Evolutionary conservation across 2,888 invertebrate genomes (phyloP), one percentile per base, ranked within the genome.

Genomic region (Elegia similella): DNA sequence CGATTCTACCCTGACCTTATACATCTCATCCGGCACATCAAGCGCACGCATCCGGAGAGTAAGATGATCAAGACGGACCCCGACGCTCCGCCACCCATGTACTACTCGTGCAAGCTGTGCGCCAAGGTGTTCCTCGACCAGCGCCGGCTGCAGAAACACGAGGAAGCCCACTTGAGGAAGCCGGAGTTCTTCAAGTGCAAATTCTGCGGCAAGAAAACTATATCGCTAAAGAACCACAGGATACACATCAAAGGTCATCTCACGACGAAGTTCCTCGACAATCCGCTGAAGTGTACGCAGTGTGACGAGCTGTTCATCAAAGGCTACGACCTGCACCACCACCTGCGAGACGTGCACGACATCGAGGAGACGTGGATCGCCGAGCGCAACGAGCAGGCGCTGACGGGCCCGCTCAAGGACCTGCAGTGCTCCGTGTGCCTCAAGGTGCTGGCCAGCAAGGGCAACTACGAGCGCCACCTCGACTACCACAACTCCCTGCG

Each of bases 61-160:
- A 92, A 91, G 67, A 92, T 92, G 92, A 85, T 92, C n/a, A 92
- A 92, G 61, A 66, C 76, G 6, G 92, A 92, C 59, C 91, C 92
- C 0, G 92, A 90, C 61, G 91, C 87, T 10, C 89, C 90, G 0
- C 77, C 86, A n/a, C 82, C 73, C 8, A 70, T 67, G 2, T 83
- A 84, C 58, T 84, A 75, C 67, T 80, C 88, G 0, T 92, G 92
- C 66, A 88, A 88, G 60, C 69, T 92, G 29, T 92, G 92, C 71
- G 88, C 90, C 8, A 88, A 88, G 65, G 81, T 84, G 12, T 92
- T 92, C 70, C 63, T 81, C 8, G 84, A 88, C 59, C 85, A 86
- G 59, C 70, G 79, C 1, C 68, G 88, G 6, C 67, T 92, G 55
- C 82, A 82, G 46, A 69, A 65, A 12, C 92, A 92, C 66, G 84